phyloP scores from a whole-genome alignment of 37 sponge, comb jelly and placozoan species.

The Ianthella basta region DNA sequence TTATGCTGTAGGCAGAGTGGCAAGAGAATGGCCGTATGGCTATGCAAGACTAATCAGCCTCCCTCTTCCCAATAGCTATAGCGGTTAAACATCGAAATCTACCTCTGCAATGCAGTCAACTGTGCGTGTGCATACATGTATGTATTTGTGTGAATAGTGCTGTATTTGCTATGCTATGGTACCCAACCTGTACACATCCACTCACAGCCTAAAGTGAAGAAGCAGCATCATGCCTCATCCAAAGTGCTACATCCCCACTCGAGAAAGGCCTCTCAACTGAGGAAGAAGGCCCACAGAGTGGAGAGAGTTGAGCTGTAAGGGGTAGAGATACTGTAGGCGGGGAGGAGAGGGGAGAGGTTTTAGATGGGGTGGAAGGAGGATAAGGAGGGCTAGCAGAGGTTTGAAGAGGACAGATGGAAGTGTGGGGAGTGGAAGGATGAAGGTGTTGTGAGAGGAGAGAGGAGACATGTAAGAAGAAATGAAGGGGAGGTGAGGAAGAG shows the following conservation, averaged over 20 bases:
- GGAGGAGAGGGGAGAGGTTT: background rate
- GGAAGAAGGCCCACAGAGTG: constrained; percentile 16
- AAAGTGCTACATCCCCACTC: constrained; percentile 51
- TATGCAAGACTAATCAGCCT: too few species aligned
- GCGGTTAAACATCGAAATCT: too few species aligned
- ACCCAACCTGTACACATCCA: background rate
- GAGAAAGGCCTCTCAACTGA: constrained; percentile 52
- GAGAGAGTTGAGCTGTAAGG: constrained; percentile 49
- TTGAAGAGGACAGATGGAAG: constrained; percentile 8
- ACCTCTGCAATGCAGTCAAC: too few species aligned
- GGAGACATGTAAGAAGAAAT: background rate
- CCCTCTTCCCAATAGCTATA: too few species aligned
- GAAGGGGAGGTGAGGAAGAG: background rate
- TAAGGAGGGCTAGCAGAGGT: too few species aligned
- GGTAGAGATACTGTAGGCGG: background rate
- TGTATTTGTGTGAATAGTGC: too few species aligned
- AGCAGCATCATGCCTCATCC: background rate
- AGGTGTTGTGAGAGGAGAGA: background rate
- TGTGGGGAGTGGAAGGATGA: background rate
- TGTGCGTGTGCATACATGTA: too few species aligned
- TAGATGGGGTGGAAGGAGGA: too few species aligned
- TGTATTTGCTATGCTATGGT: too few species aligned
- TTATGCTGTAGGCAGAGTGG: too few species aligned
- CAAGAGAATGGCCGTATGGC: too few species aligned
- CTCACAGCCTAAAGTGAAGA: background rate